A percentile compares a stretch with the other conserved stretches of the same genome.
These are phyloP conservation scores for Boleophthalmus pectinirostris DNA, from an alignment of 2,113 vertebrate genomes.

Conservation along the genomic window DNA sequence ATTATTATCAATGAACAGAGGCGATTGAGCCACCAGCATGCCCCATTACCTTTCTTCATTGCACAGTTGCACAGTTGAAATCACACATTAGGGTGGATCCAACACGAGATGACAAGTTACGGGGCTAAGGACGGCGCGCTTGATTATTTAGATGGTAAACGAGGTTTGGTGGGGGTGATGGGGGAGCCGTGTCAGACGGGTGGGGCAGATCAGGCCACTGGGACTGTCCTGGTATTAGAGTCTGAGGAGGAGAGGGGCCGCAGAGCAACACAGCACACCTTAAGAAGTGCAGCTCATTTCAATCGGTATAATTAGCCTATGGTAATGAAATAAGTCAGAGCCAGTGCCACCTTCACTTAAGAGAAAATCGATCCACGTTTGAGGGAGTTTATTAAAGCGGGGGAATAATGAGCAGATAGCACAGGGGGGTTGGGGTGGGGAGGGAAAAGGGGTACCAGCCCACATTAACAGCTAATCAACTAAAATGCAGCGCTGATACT, in stretches of 20 bases:
- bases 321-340: slow-evolving; percentile 83
- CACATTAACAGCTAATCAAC: slow-evolving; percentile 74
- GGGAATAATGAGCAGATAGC: slow-evolving; percentile 69
- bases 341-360: slow-evolving; percentile 80
- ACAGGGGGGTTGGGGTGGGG: slow-evolving; percentile 37
- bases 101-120: slow-evolving; percentile 78
- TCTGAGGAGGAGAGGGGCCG: slow-evolving; percentile 39
- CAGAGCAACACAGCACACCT: slow-evolving; percentile 68
- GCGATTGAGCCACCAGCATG: slow-evolving; percentile 79
- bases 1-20: slow-evolving; percentile 82
- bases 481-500: slow-evolving; percentile 35
- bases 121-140: slow-evolving; percentile 59
- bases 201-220: slow-evolving; percentile 35
- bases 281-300: slow-evolving; percentile 79
- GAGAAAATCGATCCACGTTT: slow-evolving; percentile 80
- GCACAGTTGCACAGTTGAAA: slow-evolving; percentile 79
- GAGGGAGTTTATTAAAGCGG: slow-evolving; percentile 82
- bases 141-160: slow-evolving; percentile 69
- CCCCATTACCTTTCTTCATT: slow-evolving; percentile 80
- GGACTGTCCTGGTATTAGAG: slow-evolving; percentile 64
- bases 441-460: slow-evolving; percentile 37
- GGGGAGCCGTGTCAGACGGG: slow-evolving; percentile 35
- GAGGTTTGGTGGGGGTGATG: slow-evolving; percentile 34
- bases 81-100: slow-evolving; percentile 79
- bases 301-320: slow-evolving; percentile 82